phyloP scores from a whole-genome alignment of 2,113 vertebrate genomes.

The Nannospalax galili region DNA sequence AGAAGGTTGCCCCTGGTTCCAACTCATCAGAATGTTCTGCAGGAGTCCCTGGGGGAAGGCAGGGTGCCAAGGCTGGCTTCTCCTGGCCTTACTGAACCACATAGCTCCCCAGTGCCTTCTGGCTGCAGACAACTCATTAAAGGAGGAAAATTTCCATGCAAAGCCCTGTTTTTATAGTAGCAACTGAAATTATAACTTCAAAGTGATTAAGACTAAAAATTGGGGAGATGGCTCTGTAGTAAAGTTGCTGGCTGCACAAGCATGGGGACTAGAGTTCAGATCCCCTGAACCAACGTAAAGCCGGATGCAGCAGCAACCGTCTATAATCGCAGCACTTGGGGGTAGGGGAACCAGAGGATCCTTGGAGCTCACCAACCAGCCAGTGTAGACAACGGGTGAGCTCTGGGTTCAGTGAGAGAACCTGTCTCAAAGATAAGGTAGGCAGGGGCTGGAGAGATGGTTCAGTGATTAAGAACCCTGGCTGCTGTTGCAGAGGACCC shows the following conservation, averaged over 20 bases:
- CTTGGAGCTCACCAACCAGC: background rate
- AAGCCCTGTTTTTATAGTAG: background rate
- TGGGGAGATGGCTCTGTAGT: background rate
- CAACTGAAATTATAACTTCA: background rate
- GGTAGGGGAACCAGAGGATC: background rate
- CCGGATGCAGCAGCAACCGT: background rate
- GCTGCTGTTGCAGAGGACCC: too few relatives aligned
- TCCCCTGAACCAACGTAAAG: background rate
- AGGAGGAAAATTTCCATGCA: background rate
- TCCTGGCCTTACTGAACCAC: background rate
- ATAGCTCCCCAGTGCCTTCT: background rate
- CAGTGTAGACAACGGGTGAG: background rate
- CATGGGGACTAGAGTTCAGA: background rate
- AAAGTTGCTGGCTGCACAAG: too few relatives aligned
- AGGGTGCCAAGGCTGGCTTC: fast-evolving
- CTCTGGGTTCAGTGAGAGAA: background rate
- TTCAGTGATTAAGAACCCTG: too few relatives aligned
- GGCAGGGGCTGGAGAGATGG: too few relatives aligned
- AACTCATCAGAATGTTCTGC: background rate
- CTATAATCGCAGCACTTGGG: background rate
- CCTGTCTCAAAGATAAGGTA: background rate
- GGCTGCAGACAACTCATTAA: background rate
- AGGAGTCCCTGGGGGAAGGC: background rate
- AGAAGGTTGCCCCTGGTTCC: background rate
- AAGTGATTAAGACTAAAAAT: background rate